phyloP scores from a whole-genome alignment of 1,140 invertebrate species.

The Ceratina australensis region DNA sequence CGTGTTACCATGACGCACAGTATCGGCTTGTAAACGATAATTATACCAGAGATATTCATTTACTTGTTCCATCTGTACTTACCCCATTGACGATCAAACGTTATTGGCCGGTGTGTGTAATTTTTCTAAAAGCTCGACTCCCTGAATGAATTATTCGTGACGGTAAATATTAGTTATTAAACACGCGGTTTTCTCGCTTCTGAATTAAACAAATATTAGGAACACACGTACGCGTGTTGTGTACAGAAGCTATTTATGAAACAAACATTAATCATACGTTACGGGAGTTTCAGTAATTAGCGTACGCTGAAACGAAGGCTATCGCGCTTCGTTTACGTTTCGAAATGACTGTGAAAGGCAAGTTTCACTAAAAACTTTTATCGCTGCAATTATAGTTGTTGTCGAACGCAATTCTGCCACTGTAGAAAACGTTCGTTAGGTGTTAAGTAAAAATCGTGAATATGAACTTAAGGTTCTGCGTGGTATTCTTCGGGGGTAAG shows the following conservation, averaged over 20 bases:
- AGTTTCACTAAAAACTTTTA: neutral
- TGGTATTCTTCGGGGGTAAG: constrained; percentile 10
- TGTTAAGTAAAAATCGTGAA: neutral
- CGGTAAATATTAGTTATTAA: too few relatives aligned
- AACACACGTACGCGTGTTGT: too few relatives aligned
- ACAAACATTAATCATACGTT: too few relatives aligned
- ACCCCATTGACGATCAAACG: neutral
- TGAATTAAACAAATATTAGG: too few relatives aligned
- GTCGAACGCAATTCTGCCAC: neutral
- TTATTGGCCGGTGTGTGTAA: neutral
- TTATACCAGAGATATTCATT: neutral
- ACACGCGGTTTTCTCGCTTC: too few relatives aligned
- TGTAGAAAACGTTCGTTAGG: neutral
- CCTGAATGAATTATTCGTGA: too few relatives aligned
- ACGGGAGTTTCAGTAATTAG: neutral
- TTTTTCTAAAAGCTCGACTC: too few relatives aligned
- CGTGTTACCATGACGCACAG: neutral
- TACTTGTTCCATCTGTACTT: neutral
- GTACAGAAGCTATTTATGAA: too few relatives aligned
- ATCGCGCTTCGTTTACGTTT: neutral
- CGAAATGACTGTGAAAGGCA: neutral
- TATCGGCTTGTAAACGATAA: neutral
- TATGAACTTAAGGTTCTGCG: neutral
- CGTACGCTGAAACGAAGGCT: neutral
- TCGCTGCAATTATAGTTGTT: neutral